Evolutionary conservation across 2,797 vertebrate species (phyloP).

Genomic region (Erethizon dorsatum): DNA sequence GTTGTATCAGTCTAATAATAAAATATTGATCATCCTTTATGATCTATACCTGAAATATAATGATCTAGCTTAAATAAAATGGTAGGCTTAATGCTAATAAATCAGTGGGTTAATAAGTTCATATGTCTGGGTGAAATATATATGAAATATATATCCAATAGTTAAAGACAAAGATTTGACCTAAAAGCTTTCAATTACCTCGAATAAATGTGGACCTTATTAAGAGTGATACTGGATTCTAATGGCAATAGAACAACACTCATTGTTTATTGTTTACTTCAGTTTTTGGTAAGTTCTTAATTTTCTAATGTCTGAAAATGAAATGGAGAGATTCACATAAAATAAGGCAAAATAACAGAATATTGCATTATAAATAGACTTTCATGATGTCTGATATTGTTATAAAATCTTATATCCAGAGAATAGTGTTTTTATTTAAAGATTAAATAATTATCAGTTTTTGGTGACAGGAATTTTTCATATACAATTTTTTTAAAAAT

Average conservation of each 20-base stretch:
- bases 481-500: not conserved
- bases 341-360: not conserved
- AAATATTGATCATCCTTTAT: not conserved
- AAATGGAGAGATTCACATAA: not conserved
- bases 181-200: not conserved
- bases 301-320: not conserved
- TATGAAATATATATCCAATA: not conserved
- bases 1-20: not conserved
- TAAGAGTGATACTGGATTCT: not conserved
- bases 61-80: not conserved
- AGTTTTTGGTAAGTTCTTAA: not conserved
- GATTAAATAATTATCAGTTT: not conserved
- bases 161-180: not conserved
- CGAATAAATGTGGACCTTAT: not conserved
- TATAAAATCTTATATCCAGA: not conserved
- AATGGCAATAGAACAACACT: not conserved
- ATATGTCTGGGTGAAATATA: constrained; percentile 10
- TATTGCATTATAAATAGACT: not conserved
- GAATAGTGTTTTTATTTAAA: not conserved
- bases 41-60: not conserved
- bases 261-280: not conserved
- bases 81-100: not conserved
- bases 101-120: not conserved
- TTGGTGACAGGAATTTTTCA: not conserved
- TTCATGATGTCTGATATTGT: not conserved